These are phyloP conservation scores for Lasioglossum morio DNA, from an alignment of 2,888 invertebrate species.

Conservation along the genomic window DNA sequence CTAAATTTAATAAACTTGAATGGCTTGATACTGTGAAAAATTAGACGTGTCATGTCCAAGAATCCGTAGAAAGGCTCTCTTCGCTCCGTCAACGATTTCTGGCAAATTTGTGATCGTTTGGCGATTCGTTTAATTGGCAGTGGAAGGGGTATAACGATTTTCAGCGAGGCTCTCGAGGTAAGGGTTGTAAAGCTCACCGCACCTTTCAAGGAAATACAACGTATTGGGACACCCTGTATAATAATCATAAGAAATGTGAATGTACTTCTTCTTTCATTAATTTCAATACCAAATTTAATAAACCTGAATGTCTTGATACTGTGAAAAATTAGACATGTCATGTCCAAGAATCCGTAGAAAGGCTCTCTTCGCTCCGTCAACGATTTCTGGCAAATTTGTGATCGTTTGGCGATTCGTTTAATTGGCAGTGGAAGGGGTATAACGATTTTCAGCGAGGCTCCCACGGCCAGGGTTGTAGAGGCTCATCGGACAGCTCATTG, in stretches of 20 bases:
- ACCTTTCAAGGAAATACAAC: too few species aligned
- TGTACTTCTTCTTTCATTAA: too few species aligned
- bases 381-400: background rate
- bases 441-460: slow-evolving; percentile 4
- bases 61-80: too few species aligned
- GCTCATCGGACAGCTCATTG: slow-evolving; percentile 3
- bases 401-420: background rate
- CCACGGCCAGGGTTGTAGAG: slow-evolving; percentile 14
- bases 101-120: background rate
- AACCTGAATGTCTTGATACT: too few species aligned
- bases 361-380: background rate
- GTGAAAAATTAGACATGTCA: too few species aligned
- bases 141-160: background rate
- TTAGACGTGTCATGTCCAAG: too few species aligned
- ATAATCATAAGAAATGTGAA: too few species aligned
- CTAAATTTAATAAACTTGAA: too few species aligned
- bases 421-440: background rate
- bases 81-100: background rate
- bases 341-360: background rate
- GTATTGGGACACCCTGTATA: too few species aligned
- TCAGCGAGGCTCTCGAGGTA: too few species aligned
- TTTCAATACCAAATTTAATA: too few species aligned
- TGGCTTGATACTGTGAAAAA: too few species aligned
- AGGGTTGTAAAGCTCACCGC: background rate
- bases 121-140: background rate